phyloP scores from a whole-genome alignment of 2,797 vertebrate genomes.

The Hephaestus fuliginosus region DNA sequence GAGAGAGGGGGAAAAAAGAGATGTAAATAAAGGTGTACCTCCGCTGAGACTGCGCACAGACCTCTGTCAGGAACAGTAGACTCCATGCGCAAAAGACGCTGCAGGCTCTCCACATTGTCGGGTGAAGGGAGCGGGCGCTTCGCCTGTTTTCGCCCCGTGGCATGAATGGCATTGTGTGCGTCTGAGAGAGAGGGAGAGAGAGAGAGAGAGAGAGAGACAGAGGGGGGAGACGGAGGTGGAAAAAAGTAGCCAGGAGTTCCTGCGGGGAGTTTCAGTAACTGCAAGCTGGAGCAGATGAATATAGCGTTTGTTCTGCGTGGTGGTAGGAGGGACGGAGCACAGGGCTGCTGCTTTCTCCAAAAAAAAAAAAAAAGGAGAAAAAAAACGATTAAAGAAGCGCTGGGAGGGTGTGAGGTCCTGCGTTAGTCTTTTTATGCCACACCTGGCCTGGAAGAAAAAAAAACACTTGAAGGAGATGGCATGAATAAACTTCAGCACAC shows the following conservation, averaged over 20 bases:
- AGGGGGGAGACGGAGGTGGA: conserved; percentile 1
- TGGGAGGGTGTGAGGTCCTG: conserved; percentile 43
- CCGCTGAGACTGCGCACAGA: conserved; percentile 80
- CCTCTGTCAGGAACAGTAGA: conserved; percentile 77
- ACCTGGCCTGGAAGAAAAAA: conserved; percentile 45
- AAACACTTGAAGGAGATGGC: conserved; percentile 25
- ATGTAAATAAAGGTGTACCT: conserved; percentile 83
- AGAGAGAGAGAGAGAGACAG: too few relatives aligned
- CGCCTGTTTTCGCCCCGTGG: conserved; percentile 71
- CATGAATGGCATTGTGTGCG: conserved; percentile 76
- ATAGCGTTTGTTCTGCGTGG: conserved; percentile 87
- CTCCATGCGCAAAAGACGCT: conserved; percentile 79
- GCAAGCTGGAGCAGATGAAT: conserved; percentile 86
- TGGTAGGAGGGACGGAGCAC: conserved; percentile 83
- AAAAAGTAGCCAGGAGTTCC: conserved; percentile 78
- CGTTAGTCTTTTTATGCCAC: conserved; percentile 27
- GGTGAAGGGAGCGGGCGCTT: conserved; percentile 57
- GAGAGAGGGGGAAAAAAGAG: background rate
- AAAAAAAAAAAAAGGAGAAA: background rate
- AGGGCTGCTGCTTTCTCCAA: conserved; percentile 48
- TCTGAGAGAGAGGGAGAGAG: too few relatives aligned
- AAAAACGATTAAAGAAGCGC: conserved; percentile 35
- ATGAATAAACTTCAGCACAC: conserved; percentile 69
- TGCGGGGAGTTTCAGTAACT: conserved; percentile 82
- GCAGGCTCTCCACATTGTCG: conserved; percentile 84